phyloP scores from a whole-genome alignment of 2,888 invertebrate species.

The Anticlea derivata region DNA sequence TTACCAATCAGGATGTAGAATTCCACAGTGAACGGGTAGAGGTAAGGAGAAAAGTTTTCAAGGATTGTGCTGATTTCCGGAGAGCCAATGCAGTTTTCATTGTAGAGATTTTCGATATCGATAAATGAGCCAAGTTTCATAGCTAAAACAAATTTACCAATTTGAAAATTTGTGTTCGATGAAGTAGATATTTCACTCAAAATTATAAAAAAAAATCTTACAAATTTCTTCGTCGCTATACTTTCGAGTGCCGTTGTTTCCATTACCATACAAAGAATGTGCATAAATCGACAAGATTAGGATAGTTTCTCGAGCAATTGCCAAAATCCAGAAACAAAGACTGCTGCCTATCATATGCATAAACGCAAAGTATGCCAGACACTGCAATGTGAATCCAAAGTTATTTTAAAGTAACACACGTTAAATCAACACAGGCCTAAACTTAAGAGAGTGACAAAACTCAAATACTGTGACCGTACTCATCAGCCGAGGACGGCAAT shows the following conservation, averaged over 20 bases:
- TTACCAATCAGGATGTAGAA: slow-evolving; percentile 90
- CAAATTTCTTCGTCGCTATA: not conserved
- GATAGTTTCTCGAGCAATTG: slow-evolving; percentile 88
- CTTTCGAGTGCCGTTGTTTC: not conserved
- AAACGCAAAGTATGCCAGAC: slow-evolving; percentile 87
- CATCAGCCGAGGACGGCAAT: too few species aligned
- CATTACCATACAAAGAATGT: slow-evolving; percentile 52
- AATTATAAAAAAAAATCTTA: not conserved
- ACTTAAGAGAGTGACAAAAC: too few species aligned
- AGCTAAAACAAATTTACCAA: too few species aligned
- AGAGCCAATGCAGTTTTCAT: slow-evolving; percentile 73
- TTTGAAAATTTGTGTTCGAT: too few species aligned
- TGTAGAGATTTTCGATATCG: slow-evolving; percentile 63
- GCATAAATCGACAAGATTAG: slow-evolving; percentile 84
- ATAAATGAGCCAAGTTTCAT: slow-evolving; percentile 44
- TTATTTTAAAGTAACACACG: not conserved
- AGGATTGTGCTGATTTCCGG: slow-evolving; percentile 74
- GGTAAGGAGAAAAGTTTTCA: slow-evolving; percentile 87
- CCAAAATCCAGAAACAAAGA: slow-evolving; percentile 90
- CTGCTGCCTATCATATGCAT: slow-evolving; percentile 92
- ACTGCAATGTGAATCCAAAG: slow-evolving; percentile 49
- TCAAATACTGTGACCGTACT: too few species aligned
- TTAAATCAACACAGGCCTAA: too few species aligned
- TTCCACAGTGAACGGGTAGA: slow-evolving; percentile 91
- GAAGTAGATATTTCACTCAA: too few species aligned